Evolutionary conservation across 2,797 vertebrate genomes (phyloP).

Genomic region (Poeciliopsis paucimaculata): DNA sequence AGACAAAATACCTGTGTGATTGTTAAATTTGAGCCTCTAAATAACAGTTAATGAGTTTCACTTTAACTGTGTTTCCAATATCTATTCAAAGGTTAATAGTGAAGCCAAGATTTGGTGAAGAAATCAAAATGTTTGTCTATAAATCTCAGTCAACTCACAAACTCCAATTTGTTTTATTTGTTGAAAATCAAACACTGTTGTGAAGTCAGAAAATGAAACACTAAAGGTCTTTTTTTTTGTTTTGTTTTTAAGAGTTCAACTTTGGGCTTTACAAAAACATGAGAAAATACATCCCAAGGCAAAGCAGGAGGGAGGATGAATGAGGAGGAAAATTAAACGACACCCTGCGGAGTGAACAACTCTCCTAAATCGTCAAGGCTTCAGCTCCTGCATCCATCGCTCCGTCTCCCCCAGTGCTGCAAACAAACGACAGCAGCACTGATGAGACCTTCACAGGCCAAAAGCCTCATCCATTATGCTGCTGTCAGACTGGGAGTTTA

Average conservation of each 20-base stretch:
- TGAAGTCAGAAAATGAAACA: background rate
- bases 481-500: constrained; percentile 21
- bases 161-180: background rate
- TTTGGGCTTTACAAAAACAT: background rate
- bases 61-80: background rate
- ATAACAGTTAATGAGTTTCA: background rate
- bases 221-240: background rate
- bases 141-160: background rate
- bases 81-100: background rate
- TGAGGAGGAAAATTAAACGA: constrained; percentile 9
- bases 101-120: background rate
- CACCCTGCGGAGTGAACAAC: constrained; percentile 13
- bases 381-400: constrained; percentile 1
- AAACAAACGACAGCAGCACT: constrained; percentile 17
- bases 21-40: background rate
- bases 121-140: background rate
- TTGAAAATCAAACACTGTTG: background rate
- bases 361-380: constrained; percentile 26
- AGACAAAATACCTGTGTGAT: background rate
- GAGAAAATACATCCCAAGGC: background rate
- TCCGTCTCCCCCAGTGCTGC: constrained; percentile 9
- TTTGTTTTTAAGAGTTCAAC: background rate
- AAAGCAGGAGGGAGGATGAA: constrained; percentile 3
- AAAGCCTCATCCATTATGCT: constrained; percentile 16
- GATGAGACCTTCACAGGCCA: constrained; percentile 23